A percentile compares a stretch with the other conserved stretches of the same genome.
These are phyloP conservation scores for Nothobranchius kuhntae DNA, from an alignment of 2,113 vertebrate genomes.

Conservation along the genomic window DNA sequence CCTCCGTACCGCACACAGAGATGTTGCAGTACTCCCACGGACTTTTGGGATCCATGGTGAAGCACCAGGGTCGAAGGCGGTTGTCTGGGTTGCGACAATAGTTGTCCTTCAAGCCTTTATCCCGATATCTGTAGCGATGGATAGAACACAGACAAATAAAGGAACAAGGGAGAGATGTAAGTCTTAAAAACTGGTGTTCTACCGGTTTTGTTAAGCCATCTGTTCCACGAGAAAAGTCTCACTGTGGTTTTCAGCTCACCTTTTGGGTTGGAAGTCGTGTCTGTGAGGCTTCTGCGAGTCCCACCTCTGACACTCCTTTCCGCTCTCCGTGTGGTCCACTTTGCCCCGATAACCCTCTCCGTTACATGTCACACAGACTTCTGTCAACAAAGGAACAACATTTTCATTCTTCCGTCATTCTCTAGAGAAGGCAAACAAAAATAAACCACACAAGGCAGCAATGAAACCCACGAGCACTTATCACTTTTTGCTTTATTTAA, in stretches of 20 bases:
- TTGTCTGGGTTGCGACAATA: slow-evolving; percentile 97
- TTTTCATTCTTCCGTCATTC: background rate
- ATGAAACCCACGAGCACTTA: background rate
- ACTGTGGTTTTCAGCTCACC: slow-evolving; percentile 76
- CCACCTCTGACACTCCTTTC: slow-evolving; percentile 95
- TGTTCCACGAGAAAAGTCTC: slow-evolving; percentile 9
- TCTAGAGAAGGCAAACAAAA: slow-evolving; percentile 2
- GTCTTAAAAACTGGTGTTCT: slow-evolving; percentile 38
- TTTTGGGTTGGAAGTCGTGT: slow-evolving; percentile 90
- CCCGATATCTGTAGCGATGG: slow-evolving; percentile 84
- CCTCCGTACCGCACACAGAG: slow-evolving; percentile 89
- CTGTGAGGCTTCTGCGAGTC: slow-evolving; percentile 89
- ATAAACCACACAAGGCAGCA: slow-evolving; percentile 1
- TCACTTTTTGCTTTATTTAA: slow-evolving; percentile 3
- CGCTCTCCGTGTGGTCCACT: slow-evolving; percentile 91
- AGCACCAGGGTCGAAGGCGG: slow-evolving; percentile 93
- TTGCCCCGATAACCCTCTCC: slow-evolving; percentile 91
- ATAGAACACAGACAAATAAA: slow-evolving; percentile 13
- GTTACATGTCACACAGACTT: slow-evolving; percentile 92
- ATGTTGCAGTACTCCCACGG: slow-evolving; percentile 97
- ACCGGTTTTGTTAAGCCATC: slow-evolving; percentile 33
- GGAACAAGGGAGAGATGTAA: slow-evolving; percentile 37
- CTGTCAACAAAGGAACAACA: slow-evolving; percentile 71
- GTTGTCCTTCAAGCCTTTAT: slow-evolving; percentile 97
- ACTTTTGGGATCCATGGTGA: slow-evolving; percentile 91